Evolutionary conservation across 2,797 vertebrate species (phyloP).

Genomic region (Protonibea diacanthus): DNA sequence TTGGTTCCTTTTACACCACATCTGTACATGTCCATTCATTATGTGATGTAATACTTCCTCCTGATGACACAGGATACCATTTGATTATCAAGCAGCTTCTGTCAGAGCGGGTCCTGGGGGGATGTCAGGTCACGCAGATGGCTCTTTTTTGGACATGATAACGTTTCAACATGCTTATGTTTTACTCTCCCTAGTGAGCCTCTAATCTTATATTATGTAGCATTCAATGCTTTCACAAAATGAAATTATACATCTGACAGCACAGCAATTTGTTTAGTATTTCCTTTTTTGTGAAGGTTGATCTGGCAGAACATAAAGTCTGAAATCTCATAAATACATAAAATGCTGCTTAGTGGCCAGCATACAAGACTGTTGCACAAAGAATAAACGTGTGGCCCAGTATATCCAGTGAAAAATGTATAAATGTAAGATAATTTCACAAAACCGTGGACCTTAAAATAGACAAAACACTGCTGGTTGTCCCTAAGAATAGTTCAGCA

Average conservation of each 20-base stretch:
- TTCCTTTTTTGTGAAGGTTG: not conserved
- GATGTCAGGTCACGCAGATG: conserved; percentile 58
- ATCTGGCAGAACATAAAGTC: not conserved
- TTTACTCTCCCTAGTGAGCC: conserved; percentile 1
- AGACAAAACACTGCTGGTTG: not conserved
- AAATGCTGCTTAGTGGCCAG: not conserved
- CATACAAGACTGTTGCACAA: not conserved
- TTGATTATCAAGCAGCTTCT: conserved; percentile 61
- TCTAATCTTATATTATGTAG: not conserved
- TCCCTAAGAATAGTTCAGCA: not conserved
- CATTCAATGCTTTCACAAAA: conserved; percentile 13
- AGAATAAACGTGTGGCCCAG: not conserved
- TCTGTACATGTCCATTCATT: conserved; percentile 57
- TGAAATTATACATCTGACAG: not conserved
- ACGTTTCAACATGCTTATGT: conserved; percentile 8
- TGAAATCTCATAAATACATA: conserved; percentile 16
- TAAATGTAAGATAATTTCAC: not conserved
- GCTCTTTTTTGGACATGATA: conserved; percentile 21
- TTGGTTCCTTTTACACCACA: conserved; percentile 62
- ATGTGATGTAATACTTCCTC: conserved; percentile 71
- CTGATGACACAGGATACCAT: conserved; percentile 54
- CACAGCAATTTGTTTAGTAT: not conserved
- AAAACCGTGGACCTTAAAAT: not conserved
- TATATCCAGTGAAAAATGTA: not conserved
- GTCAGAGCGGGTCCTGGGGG: conserved; percentile 31